Evolutionary conservation across 1,140 invertebrate genomes (phyloP), one percentile per base, ranked within the genome.

Genomic region (Dreissena polymorpha): DNA sequence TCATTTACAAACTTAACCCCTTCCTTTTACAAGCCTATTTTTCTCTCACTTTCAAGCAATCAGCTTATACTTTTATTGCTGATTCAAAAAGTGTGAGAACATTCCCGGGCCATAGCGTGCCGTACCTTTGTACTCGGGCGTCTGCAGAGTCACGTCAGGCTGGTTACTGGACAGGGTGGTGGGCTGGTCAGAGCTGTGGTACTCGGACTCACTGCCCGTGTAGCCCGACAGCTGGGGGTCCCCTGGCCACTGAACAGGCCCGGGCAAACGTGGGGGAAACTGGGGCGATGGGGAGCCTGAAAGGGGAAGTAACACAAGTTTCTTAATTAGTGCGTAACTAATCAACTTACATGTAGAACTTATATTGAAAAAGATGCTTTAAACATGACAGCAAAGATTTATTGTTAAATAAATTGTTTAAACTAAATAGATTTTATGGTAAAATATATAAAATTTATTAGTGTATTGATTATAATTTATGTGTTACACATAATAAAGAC

Each of bases 101-200:
- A 74, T 67, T 49, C 79, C 79, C 16, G 70, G 79, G 57, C 79
- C 79, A 57, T 82, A 82, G 73, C 72, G 71, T 16, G 76, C 50
- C 23, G 49, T 83, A 83, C 81, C 81, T 83, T 76, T 83, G 51
- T 88, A 85, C 27, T 85, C 71, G 16, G 81, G 73, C 39, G 88
- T 84, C 27, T 86, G 87, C 49, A 91, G 65, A 12, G 90, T 91
- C 70, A 91, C 90, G 83, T 91, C 90, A 12, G 90, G 90, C 27
- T 88, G 89, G 23, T 87, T 86, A 69, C 87, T 88, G 49, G 89
- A 88, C 67, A 89, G 76, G 13, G 82, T 86, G 13, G 82, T 86
- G 12, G 75, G 73, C 27, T 83, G 86, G 50, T 87, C 86, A 0
- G 85, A 82, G 8, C 68, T 71, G 18, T 70, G 81, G 71, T 85